Percentiles rank a stretch among this genome's conserved stretches.
phyloP scores from a whole-genome alignment of 1,140 invertebrate species.

The Cherax destructor region DNA sequence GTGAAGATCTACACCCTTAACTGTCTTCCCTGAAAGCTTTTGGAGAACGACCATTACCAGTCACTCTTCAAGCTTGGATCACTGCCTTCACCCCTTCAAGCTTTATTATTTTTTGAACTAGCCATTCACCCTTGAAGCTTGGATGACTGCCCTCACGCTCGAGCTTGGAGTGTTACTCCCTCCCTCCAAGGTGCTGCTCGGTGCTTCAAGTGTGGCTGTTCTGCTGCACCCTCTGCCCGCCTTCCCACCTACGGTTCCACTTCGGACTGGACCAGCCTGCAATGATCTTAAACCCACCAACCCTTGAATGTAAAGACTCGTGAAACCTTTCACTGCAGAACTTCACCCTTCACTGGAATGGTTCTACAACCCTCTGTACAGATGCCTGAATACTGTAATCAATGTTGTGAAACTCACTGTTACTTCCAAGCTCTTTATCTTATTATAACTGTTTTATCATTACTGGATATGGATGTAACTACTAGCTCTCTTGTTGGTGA shows the following conservation, averaged over 20 bases:
- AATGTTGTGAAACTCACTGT: background rate
- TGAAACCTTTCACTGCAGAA: background rate
- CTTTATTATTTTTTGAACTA: background rate
- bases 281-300: constrained; percentile 1
- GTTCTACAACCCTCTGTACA: no score
- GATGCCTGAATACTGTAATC: background rate
- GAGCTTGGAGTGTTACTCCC: background rate
- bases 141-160: background rate
- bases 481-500: no score
- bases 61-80: background rate
- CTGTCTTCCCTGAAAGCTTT: background rate
- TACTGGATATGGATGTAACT: no score
- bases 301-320: background rate
- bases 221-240: background rate
- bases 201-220: constrained; percentile 21
- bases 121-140: background rate
- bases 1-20: background rate
- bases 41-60: background rate
- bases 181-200: background rate
- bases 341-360: background rate
- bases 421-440: background rate
- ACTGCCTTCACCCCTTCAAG: constrained; percentile 7
- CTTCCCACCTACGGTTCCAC: background rate
- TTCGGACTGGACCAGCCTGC: constrained; percentile 16
- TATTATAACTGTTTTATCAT: no score